Conservation (phyloP, 2,113 vertebrate genomes). For the Papio anubis region DNA sequence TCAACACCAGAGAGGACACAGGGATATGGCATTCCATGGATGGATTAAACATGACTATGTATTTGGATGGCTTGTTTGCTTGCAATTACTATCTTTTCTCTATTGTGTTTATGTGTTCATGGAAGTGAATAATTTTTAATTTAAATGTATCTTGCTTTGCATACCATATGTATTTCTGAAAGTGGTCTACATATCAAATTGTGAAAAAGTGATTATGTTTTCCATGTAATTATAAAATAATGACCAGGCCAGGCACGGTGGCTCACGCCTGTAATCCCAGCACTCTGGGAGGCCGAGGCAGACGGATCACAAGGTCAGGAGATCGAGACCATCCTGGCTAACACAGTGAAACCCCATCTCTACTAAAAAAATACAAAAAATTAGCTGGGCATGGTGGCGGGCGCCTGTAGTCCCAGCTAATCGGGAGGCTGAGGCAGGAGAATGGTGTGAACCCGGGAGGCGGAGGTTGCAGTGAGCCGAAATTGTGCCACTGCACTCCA, state of each 20-base stretch:
- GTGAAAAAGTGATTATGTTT: background rate
- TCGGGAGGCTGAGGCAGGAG: too few relatives aligned
- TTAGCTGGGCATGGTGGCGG: too few relatives aligned
- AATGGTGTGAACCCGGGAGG: too few relatives aligned
- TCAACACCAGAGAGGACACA: background rate
- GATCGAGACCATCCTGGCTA: too few relatives aligned
- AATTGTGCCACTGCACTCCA: too few relatives aligned
- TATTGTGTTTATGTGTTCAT: background rate
- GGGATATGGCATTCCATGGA: background rate
- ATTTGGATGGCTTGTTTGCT: background rate
- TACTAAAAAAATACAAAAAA: too few relatives aligned
- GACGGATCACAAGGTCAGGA: too few relatives aligned
- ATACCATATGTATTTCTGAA: background rate
- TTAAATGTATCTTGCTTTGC: background rate
- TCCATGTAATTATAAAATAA: slow-evolving; percentile 25
- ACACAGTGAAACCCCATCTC: too few relatives aligned
- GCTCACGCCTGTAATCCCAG: too few relatives aligned
- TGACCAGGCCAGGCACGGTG: background rate
- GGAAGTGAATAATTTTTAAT: background rate
- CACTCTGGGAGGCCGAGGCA: too few relatives aligned
- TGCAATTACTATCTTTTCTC: background rate
- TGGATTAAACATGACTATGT: background rate
- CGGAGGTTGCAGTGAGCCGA: too few relatives aligned
- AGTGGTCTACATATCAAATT: background rate
- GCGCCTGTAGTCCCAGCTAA: too few relatives aligned